These are phyloP conservation scores for Delichon dasypus DNA, from an alignment of 2,797 vertebrate genomes.

Conservation along the genomic window DNA sequence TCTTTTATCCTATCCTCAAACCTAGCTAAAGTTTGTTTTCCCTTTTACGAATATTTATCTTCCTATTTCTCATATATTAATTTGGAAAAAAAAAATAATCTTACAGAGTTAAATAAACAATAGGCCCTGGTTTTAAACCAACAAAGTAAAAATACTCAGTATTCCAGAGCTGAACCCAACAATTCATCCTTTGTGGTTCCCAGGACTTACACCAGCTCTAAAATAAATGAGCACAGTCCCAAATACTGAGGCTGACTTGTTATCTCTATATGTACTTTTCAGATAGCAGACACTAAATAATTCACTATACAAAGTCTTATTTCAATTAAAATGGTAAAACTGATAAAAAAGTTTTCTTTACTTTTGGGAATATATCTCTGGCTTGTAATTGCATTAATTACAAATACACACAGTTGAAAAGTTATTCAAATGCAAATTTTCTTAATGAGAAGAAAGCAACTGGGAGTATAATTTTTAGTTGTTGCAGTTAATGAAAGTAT, in stretches of 20 bases:
- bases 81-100: neutral
- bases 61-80: neutral
- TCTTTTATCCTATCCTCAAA: neutral
- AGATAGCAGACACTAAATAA: slow-evolving; percentile 68
- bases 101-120: neutral
- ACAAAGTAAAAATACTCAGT: neutral
- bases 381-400: slow-evolving; percentile 72
- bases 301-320: slow-evolving; percentile 59
- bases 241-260: slow-evolving; percentile 39
- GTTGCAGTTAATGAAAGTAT: slow-evolving; percentile 66
- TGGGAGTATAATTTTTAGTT: slow-evolving; percentile 61
- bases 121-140: neutral
- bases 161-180: neutral
- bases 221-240: slow-evolving; percentile 38
- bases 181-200: slow-evolving; percentile 35
- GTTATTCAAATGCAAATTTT: slow-evolving; percentile 69
- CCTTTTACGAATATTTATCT: neutral
- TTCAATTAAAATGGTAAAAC: slow-evolving; percentile 62
- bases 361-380: slow-evolving; percentile 63
- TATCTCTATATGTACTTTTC: slow-evolving; percentile 55
- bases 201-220: slow-evolving; percentile 6
- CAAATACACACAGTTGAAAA: slow-evolving; percentile 62
- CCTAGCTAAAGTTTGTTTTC: neutral
- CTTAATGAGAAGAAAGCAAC: slow-evolving; percentile 66
- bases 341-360: slow-evolving; percentile 65